Evolutionary conservation across 2,888 invertebrate species (phyloP).

Genomic region (Cerastis leucographa): DNA sequence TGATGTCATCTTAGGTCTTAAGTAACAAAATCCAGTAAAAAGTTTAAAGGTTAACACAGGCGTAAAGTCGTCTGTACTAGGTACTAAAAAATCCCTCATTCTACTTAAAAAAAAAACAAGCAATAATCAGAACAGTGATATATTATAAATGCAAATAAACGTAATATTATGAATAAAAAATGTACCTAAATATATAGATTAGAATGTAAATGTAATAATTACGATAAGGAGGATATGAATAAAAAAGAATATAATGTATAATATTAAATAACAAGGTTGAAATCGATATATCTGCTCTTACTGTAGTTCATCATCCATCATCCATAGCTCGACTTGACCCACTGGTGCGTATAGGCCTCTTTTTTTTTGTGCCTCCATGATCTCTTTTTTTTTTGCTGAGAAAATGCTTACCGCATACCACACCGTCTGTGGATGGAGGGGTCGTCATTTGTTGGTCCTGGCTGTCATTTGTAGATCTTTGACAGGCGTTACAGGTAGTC

Average conservation of each 20-base stretch:
- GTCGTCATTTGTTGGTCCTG: too few relatives aligned
- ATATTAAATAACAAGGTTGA: background rate
- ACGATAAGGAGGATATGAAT: slow-evolving; percentile 17
- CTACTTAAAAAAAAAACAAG: slow-evolving; percentile 3
- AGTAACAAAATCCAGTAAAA: background rate
- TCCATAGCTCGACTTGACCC: background rate
- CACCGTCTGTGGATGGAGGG: too few relatives aligned
- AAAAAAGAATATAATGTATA: background rate
- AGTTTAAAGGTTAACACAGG: background rate
- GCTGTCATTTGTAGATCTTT: too few relatives aligned
- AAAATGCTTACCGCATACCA: background rate
- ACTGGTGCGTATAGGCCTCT: background rate
- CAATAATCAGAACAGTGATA: slow-evolving; percentile 36
- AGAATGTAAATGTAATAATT: slow-evolving; percentile 22
- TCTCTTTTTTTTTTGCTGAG: background rate
- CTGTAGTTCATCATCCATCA: background rate
- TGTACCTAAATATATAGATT: slow-evolving; percentile 32
- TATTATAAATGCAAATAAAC: slow-evolving; percentile 30
- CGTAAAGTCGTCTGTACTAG: background rate
- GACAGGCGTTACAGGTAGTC: too few relatives aligned
- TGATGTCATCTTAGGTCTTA: background rate
- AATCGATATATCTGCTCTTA: background rate
- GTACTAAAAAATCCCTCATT: too few relatives aligned
- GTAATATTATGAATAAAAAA: slow-evolving; percentile 36
- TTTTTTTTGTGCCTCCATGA: background rate